These are phyloP conservation scores for Rhinoderma darwinii DNA, from an alignment of 2,113 vertebrate species.

Conservation along the genomic window DNA sequence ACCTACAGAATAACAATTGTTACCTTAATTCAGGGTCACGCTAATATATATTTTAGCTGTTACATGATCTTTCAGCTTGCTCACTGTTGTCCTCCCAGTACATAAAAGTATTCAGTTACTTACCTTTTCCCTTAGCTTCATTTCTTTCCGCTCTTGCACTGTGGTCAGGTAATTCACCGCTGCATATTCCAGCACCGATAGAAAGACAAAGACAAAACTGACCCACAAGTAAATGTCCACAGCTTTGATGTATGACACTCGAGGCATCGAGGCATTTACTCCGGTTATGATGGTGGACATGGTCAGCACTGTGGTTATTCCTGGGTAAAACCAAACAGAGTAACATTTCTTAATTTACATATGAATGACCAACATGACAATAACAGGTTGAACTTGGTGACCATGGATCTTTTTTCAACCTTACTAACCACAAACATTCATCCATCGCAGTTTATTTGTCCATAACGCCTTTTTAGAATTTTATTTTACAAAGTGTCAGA, in stretches of 20 bases:
- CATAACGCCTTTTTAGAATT: no score
- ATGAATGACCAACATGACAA: not conserved
- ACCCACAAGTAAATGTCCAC: conserved; percentile 96
- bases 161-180: conserved; percentile 94
- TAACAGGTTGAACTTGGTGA: not conserved
- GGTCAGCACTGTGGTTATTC: conserved; percentile 92
- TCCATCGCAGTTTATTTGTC: no score
- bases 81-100: no score
- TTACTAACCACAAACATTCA: not conserved
- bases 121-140: conserved; percentile 83
- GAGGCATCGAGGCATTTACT: conserved; percentile 96
- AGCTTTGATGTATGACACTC: conserved; percentile 96
- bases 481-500: no score
- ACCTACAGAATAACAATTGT: conserved; percentile 1
- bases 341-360: not conserved
- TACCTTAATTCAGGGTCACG: conserved; percentile 10
- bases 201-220: conserved; percentile 98
- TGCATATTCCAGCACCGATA: conserved; percentile 93
- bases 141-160: conserved; percentile 83
- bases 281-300: conserved; percentile 91
- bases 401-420: not conserved
- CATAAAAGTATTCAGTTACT: conserved; percentile 34
- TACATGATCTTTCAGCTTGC: not conserved
- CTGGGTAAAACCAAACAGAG: conserved; percentile 65
- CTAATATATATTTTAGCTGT: not conserved